phyloP scores from a whole-genome alignment of 2,888 invertebrate species.

The Cantharis lateralis region DNA sequence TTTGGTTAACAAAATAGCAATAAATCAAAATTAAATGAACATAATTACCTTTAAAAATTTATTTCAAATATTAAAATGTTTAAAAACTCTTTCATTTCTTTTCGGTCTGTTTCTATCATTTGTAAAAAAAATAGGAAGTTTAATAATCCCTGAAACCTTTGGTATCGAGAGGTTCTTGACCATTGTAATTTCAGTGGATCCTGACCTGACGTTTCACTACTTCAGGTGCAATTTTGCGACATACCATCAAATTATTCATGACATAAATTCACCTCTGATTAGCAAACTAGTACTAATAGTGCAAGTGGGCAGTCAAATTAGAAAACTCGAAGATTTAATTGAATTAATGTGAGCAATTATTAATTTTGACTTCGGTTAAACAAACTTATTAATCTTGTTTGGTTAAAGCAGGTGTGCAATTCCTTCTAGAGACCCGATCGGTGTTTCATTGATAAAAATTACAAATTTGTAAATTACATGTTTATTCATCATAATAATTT shows the following conservation, averaged over 20 bases:
- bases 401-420: background rate
- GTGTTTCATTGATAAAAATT: background rate
- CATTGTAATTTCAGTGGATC: background rate
- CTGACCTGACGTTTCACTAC: background rate
- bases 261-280: background rate
- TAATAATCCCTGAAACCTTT: background rate
- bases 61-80: too few relatives aligned
- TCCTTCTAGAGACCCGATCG: background rate
- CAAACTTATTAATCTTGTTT: background rate
- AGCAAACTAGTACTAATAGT: background rate
- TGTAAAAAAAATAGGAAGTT: too few relatives aligned
- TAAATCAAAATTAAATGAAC: too few relatives aligned
- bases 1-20: too few relatives aligned
- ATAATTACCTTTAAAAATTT: too few relatives aligned
- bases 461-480: background rate
- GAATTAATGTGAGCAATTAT: background rate
- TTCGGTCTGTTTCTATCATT: too few relatives aligned
- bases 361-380: background rate
- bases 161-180: background rate
- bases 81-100: too few relatives aligned
- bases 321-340: background rate
- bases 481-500: background rate
- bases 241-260: background rate
- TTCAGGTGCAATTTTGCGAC: background rate
- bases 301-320: background rate